These are phyloP conservation scores for Coregonus sp. DNA, from an alignment of 2,797 vertebrate species.

Conservation along the genomic window DNA sequence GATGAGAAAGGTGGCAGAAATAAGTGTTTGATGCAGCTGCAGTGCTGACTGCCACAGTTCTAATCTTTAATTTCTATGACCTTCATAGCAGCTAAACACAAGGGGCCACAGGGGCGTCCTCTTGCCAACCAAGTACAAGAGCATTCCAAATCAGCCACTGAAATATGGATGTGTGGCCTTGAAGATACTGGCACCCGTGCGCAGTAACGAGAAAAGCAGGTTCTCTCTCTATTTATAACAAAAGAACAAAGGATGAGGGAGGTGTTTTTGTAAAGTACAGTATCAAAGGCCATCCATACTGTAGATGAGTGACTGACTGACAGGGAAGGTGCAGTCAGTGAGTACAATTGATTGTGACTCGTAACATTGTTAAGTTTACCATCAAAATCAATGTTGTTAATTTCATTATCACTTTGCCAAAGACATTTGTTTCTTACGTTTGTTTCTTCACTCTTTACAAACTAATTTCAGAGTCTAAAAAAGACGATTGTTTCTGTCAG, in stretches of 20 bases:
- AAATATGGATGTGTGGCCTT: conserved; percentile 17
- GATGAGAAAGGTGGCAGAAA: conserved; percentile 23
- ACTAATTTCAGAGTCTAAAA: not conserved
- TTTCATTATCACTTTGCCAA: not conserved
- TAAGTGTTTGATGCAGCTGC: conserved; percentile 3
- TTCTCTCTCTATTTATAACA: conserved; percentile 4
- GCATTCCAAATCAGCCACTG: conserved; percentile 7
- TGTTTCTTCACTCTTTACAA: no score
- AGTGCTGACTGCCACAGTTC: not conserved
- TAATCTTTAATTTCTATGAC: conserved; percentile 45
- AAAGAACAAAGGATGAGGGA: not conserved
- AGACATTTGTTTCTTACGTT: not conserved
- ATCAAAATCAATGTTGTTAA: not conserved
- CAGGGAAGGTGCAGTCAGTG: not conserved
- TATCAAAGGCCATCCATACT: not conserved
- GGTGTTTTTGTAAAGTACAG: not conserved
- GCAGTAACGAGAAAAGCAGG: no score
- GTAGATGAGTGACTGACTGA: not conserved
- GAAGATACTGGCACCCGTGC: not conserved
- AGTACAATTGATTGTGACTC: conserved; percentile 2
- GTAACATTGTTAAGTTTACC: not conserved
- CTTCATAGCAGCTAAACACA: conserved; percentile 19
- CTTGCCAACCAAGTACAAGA: conserved; percentile 14
- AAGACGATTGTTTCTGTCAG: conserved; percentile 8
- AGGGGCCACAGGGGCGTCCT: conserved; percentile 20